A percentile compares a stretch with the other conserved stretches of the same genome.
phyloP scores from a whole-genome alignment of 1,140 invertebrate species.

The Cotesia chilonis region DNA sequence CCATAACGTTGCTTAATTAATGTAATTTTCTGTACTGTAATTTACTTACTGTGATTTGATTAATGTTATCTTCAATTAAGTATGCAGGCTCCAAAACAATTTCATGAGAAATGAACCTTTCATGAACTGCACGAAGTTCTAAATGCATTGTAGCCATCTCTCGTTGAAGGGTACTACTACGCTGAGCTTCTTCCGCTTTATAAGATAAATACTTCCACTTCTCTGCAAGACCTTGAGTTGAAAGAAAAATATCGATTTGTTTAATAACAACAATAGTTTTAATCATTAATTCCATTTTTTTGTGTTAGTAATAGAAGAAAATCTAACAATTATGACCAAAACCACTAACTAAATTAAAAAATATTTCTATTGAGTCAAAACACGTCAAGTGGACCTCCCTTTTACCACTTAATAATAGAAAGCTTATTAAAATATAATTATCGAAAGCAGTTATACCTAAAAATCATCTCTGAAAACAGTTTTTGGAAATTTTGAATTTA shows the following conservation, averaged over 20 bases:
- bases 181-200: slow-evolving; percentile 66
- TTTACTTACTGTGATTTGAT: slow-evolving; percentile 65
- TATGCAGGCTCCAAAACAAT: slow-evolving; percentile 56
- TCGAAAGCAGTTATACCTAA: no score
- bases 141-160: slow-evolving; percentile 62
- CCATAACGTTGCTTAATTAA: no score
- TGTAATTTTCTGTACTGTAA: not conserved
- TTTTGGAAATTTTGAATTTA: no score
- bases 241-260: slow-evolving; percentile 24
- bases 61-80: slow-evolving; percentile 66
- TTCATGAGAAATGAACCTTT: slow-evolving; percentile 57
- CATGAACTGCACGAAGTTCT: slow-evolving; percentile 55
- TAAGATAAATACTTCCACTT: slow-evolving; percentile 68
- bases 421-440: no score
- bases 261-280: slow-evolving; percentile 5
- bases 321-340: not conserved
- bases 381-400: no score
- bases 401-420: no score
- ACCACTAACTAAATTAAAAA: no score
- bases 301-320: not conserved
- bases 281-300: not conserved
- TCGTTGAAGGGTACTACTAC: slow-evolving; percentile 61
- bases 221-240: slow-evolving; percentile 66
- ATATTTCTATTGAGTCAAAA: no score
- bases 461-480: no score